phyloP scores from a whole-genome alignment of 2,888 invertebrate species.

The Argynnis bischoffii region DNA sequence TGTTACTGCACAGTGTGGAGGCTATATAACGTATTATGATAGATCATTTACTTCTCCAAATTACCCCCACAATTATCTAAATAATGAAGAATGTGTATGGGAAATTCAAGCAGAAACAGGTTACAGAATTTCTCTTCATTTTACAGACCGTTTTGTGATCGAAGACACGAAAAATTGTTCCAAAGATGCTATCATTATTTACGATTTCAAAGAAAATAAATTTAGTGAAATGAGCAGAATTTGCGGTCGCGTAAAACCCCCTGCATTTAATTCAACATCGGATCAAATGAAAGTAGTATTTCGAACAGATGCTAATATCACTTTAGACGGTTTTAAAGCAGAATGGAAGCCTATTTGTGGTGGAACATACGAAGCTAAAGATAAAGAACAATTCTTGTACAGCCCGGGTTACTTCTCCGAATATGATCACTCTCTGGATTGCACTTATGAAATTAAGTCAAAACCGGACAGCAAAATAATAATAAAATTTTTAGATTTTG shows the following conservation, averaged over 20 bases:
- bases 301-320: slow-evolving; percentile 84
- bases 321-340: slow-evolving; percentile 89
- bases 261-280: slow-evolving; percentile 82
- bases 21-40: slow-evolving; percentile 74
- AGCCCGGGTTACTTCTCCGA: slow-evolving; percentile 88
- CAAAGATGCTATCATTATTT: slow-evolving; percentile 88
- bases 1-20: slow-evolving; percentile 86
- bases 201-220: slow-evolving; percentile 77
- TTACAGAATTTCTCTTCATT: slow-evolving; percentile 85
- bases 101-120: slow-evolving; percentile 85
- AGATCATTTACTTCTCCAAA: slow-evolving; percentile 81
- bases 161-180: slow-evolving; percentile 86
- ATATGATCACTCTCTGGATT: slow-evolving; percentile 83
- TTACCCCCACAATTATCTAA: slow-evolving; percentile 85
- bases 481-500: slow-evolving; percentile 84
- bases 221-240: slow-evolving; percentile 81
- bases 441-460: slow-evolving; percentile 85
- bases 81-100: slow-evolving; percentile 91
- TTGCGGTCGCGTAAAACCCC: slow-evolving; percentile 86
- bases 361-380: slow-evolving; percentile 82
- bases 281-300: slow-evolving; percentile 87
- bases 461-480: slow-evolving; percentile 63
- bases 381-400: slow-evolving; percentile 76
- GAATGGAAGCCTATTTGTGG: slow-evolving; percentile 87
- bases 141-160: slow-evolving; percentile 87